Evolutionary conservation across 2,113 vertebrate species (phyloP).

Genomic region (Rynchops niger): DNA sequence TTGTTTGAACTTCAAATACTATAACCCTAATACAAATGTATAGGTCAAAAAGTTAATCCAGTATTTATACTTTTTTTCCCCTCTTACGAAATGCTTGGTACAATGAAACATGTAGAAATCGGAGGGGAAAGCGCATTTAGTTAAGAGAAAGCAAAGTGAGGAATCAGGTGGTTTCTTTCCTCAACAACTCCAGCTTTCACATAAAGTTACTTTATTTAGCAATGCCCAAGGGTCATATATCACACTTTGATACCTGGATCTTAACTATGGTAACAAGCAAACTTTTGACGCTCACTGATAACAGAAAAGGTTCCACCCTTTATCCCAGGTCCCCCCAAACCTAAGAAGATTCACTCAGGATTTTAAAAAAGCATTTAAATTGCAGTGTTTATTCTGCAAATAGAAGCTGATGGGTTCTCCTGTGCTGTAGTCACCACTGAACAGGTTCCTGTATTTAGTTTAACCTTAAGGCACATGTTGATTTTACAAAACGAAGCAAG

Average conservation of each 20-base stretch:
- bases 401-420: background rate
- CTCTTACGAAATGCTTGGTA: background rate
- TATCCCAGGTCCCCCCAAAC: background rate
- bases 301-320: background rate
- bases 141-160: background rate
- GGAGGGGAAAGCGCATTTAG: background rate
- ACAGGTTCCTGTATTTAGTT: constrained; percentile 23
- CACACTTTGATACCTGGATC: background rate
- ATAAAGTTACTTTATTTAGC: constrained; percentile 19
- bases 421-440: background rate
- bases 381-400: background rate
- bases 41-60: background rate
- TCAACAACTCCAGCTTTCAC: background rate
- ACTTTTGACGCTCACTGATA: background rate
- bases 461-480: constrained; percentile 43
- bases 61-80: background rate
- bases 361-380: background rate
- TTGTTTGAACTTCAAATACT: background rate
- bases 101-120: background rate
- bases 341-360: background rate
- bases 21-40: background rate
- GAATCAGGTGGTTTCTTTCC: background rate
- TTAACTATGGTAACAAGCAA: background rate
- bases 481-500: constrained; percentile 49
- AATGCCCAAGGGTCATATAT: background rate